Evolutionary conservation across 64 coral and sea anemone species (phyloP).

Genomic region (Actinia equina): DNA sequence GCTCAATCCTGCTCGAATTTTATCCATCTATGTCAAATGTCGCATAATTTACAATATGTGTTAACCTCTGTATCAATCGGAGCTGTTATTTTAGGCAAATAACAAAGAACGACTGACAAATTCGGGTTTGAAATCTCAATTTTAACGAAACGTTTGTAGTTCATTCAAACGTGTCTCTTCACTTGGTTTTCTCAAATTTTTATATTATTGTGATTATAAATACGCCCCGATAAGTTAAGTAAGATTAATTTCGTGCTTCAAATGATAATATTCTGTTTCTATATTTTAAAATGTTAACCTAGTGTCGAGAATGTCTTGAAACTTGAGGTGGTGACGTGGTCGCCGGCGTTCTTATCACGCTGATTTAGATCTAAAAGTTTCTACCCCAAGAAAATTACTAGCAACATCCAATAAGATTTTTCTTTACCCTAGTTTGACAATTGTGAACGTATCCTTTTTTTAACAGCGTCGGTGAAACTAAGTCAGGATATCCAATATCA

Average conservation of each 20-base stretch:
- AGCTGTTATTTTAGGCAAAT: neutral
- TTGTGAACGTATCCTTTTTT: neutral
- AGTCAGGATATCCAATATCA: neutral
- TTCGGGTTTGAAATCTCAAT: neutral
- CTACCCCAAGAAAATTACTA: too few species aligned
- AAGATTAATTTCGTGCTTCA: neutral
- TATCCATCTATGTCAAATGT: neutral
- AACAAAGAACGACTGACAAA: neutral
- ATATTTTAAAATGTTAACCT: neutral
- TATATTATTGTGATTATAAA: too few species aligned
- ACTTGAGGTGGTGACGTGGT: neutral
- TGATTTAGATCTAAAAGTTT: neutral
- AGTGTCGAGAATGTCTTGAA: neutral
- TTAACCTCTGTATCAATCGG: neutral
- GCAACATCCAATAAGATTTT: neutral
- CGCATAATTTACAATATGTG: neutral
- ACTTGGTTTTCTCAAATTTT: too few species aligned
- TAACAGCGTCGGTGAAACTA: neutral
- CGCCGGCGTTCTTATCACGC: neutral
- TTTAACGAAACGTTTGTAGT: neutral
- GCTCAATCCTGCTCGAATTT: neutral
- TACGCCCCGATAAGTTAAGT: too few species aligned
- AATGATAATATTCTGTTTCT: neutral
- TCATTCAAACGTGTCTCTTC: slow-evolving; percentile 6
- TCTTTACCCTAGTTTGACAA: too few species aligned